phyloP scores from a whole-genome alignment of 2,888 invertebrate species.

The Strigamia transsilvanica region DNA sequence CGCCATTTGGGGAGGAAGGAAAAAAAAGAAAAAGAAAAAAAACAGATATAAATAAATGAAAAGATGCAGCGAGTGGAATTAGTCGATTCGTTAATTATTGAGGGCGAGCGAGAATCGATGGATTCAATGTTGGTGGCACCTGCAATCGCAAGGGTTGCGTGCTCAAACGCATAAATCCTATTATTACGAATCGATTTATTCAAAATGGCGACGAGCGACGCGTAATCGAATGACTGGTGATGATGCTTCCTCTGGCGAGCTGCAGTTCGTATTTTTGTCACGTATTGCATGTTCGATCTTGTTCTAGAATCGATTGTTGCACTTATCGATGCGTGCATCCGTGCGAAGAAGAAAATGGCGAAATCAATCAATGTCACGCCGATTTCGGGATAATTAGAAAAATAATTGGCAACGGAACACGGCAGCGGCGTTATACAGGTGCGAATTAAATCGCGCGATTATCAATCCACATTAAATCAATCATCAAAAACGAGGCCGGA shows the following conservation, averaged over 20 bases:
- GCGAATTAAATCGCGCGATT: too few species aligned
- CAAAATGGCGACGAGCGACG: not conserved
- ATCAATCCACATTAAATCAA: too few species aligned
- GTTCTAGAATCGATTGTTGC: too few species aligned
- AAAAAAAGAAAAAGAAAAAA: not conserved
- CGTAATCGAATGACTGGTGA: not conserved
- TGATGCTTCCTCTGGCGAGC: too few species aligned
- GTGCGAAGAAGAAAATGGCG: too few species aligned
- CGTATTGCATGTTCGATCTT: not conserved
- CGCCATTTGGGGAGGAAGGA: not conserved
- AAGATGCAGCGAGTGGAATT: not conserved
- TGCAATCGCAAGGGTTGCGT: too few species aligned
- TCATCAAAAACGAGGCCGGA: too few species aligned
- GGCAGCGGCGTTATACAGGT: too few species aligned
- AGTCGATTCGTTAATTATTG: constrained; percentile 25
- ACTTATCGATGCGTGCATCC: too few species aligned
- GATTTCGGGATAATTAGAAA: too few species aligned
- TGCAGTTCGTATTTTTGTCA: not conserved
- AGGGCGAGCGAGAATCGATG: not conserved
- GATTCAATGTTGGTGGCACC: not conserved
- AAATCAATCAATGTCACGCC: too few species aligned
- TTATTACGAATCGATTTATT: not conserved
- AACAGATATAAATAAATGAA: not conserved
- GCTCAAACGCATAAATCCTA: not conserved
- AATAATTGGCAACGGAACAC: too few species aligned